Conservation (phyloP, 2,797 vertebrate species). For the Crocodylus rhombifer region DNA sequence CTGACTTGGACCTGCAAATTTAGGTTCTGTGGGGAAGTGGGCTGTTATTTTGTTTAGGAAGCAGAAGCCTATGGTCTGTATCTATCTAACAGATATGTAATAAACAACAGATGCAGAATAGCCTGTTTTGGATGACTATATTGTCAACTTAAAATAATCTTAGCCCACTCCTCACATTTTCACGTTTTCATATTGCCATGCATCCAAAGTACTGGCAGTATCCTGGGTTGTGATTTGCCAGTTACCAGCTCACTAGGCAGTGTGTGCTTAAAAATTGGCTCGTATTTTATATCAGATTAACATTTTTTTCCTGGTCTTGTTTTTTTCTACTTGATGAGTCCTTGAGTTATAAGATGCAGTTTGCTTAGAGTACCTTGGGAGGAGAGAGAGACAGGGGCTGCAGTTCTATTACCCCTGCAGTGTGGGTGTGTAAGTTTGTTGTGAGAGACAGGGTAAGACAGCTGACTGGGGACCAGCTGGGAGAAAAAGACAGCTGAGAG, state of each 20-base stretch:
- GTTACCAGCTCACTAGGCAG: neutral
- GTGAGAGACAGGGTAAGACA: no score
- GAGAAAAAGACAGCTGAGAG: no score
- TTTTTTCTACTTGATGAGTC: neutral
- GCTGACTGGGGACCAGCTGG: no score
- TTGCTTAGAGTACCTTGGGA: accelerated
- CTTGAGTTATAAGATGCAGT: neutral
- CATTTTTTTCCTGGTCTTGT: neutral
- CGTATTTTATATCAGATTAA: neutral
- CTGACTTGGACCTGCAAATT: neutral
- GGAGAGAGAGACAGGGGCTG: neutral
- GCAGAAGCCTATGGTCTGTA: no score
- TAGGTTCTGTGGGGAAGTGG: neutral
- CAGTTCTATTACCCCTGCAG: neutral
- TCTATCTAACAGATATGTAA: neutral
- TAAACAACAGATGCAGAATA: neutral
- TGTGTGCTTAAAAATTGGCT: neutral
- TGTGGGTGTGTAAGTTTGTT: no score
- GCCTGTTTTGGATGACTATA: neutral
- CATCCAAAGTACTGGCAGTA: neutral
- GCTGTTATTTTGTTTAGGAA: neutral
- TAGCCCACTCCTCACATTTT: neutral
- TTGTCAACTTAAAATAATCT: neutral
- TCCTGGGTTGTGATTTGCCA: neutral
- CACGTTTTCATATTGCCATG: neutral